Percentiles rank a stretch among this genome's conserved stretches.
phyloP scores from a whole-genome alignment of 1,140 invertebrate species.

The Dufourea novaeangliae region DNA sequence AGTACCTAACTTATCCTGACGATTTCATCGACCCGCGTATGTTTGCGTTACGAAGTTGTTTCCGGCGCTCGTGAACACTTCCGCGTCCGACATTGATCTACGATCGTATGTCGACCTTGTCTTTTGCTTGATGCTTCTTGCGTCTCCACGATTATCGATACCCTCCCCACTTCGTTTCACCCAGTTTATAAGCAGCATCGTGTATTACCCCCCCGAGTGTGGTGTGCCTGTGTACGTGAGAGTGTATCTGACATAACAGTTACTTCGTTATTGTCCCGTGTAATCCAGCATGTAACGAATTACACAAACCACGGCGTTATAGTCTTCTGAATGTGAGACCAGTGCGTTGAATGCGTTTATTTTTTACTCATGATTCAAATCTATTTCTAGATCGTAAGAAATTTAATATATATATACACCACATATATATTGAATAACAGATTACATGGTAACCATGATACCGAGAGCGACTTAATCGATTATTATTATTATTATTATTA shows the following conservation, averaged over 20 bases:
- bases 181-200: conserved; percentile 18
- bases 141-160: conserved; percentile 21
- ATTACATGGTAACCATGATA: conserved; percentile 53
- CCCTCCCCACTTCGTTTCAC: conserved; percentile 20
- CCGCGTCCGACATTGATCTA: neutral
- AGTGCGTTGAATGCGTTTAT: conserved; percentile 60
- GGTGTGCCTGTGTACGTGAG: no score
- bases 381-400: conserved; percentile 68
- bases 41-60: conserved; percentile 9
- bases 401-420: conserved; percentile 70
- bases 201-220: conserved; percentile 28
- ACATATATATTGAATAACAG: conserved; percentile 53
- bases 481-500: no score
- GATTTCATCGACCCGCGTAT: conserved; percentile 6
- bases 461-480: conserved; percentile 14
- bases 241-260: no score
- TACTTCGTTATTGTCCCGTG: conserved; percentile 42
- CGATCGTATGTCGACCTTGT: conserved; percentile 14
- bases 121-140: conserved; percentile 37
- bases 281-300: conserved; percentile 44
- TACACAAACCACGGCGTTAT: conserved; percentile 20
- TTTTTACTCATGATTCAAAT: conserved; percentile 64
- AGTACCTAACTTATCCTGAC: conserved; percentile 35
- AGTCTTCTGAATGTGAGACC: conserved; percentile 51
- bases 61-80: conserved; percentile 1